Evolutionary conservation across 2,888 invertebrate genomes (phyloP), one percentile per base, ranked within the genome.

Genomic region (Lasioglossum marginatum): DNA sequence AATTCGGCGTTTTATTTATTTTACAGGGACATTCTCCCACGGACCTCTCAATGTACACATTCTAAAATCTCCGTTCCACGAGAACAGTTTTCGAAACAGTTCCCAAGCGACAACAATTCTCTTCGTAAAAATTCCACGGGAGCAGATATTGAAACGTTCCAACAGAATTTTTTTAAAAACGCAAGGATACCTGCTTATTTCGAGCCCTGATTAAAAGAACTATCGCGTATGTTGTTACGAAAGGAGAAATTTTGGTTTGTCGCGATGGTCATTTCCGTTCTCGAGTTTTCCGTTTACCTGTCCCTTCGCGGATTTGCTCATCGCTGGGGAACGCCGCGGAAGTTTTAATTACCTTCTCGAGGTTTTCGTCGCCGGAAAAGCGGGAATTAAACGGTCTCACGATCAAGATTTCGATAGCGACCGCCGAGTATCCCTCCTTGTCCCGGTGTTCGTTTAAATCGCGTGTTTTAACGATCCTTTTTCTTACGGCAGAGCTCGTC

Each of bases 311-410:
- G 57, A 57, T 80, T 82, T 84, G 76, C 86, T 71, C 66, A 70
- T 31, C 37, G 31, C 37, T 31, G 45, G 27, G 75, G 43, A 31
- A 78, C 84, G 82, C 71, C 80, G 76, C 40, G 79, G 78, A 90
- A 90, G 82, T 90, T 90, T 90, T 88, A 90, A 90, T 90, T 90
- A 82, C 90, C 79, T 83, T 85, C 57, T 48, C 81, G 80, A 80
- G 85, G 74, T 85, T 86, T 77, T 77, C 75, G 60, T 57, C 57
- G 74, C 60, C 74, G 77, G 75, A 74, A 75, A 83, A 86, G 45
- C 77, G 86, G 43, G 84, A 85, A 88, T 82, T 76, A 87, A 87
- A 82, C 81, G 83, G 79, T 85, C 77, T 63, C 85, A 40, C 83
- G 83, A 90, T 89, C 82, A 82, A 82, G 85, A 86, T 85, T 87